Conservation (phyloP, 1,140 invertebrate species). For the Steinernema khuongi region DNA sequence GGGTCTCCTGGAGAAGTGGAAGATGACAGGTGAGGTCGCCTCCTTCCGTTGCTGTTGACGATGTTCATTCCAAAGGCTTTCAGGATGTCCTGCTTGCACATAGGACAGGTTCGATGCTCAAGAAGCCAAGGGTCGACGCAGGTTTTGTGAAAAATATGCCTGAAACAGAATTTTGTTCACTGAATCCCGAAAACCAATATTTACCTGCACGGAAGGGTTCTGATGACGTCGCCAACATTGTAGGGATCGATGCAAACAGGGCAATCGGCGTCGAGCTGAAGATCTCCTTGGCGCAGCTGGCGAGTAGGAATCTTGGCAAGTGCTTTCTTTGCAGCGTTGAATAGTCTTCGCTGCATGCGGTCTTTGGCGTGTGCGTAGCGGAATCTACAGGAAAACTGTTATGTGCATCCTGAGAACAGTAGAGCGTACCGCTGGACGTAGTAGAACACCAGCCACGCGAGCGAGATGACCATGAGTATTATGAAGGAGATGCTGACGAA, state of each 20-base stretch:
- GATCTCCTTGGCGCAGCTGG: constrained; percentile 74
- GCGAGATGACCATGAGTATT: constrained; percentile 82
- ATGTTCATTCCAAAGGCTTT: constrained; percentile 72
- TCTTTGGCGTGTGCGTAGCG: constrained; percentile 84
- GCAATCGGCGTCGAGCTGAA: constrained; percentile 77
- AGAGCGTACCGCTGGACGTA: constrained; percentile 73
- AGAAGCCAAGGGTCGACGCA: constrained; percentile 91
- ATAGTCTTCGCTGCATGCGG: constrained; percentile 71
- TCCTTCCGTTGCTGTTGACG: constrained; percentile 36
- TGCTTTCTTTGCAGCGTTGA: constrained; percentile 81
- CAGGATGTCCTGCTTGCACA: constrained; percentile 91
- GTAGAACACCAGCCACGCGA: constrained; percentile 88
- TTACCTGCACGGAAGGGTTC: constrained; percentile 81
- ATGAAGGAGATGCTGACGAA: constrained; percentile 91
- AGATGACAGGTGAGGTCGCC: constrained; percentile 26
- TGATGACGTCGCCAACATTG: constrained; percentile 73
- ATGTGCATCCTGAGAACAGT: too few species aligned
- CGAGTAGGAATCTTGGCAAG: constrained; percentile 81
- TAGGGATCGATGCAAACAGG: constrained; percentile 86
- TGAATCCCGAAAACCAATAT: constrained; percentile 44
- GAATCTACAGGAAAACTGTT: constrained; percentile 62
- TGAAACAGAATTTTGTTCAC: constrained; percentile 62
- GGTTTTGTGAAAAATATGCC: constrained; percentile 84
- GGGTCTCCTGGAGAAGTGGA: constrained; percentile 44
- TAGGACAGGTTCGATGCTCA: constrained; percentile 83